Conservation (phyloP, 1,140 invertebrate species). For the Apis dorsata region DNA sequence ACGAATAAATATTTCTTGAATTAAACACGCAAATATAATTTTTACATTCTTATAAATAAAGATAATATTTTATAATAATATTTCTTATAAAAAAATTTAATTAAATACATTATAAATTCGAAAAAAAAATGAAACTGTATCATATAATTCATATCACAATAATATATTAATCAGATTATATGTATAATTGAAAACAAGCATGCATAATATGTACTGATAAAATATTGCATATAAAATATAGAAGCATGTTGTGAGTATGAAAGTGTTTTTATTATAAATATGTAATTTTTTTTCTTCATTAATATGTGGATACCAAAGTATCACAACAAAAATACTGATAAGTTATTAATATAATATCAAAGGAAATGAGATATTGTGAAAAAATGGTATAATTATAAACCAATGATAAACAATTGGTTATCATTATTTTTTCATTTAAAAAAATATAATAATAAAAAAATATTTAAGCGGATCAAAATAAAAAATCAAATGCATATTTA, state of each 20-base stretch:
- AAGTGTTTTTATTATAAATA: not conserved
- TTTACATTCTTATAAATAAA: too few species aligned
- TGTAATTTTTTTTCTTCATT: too few species aligned
- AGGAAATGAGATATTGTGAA: conserved; percentile 1
- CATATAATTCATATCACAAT: too few species aligned
- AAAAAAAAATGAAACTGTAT: not conserved
- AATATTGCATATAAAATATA: not conserved
- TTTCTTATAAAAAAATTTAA: not conserved
- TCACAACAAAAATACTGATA: not conserved
- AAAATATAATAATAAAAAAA: not conserved
- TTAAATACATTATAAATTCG: not conserved
- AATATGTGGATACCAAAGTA: not conserved
- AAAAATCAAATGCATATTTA: not conserved
- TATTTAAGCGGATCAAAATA: not conserved
- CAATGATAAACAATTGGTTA: not conserved
- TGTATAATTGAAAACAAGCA: too few species aligned
- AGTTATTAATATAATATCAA: not conserved
- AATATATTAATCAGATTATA: too few species aligned
- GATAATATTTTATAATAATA: not conserved
- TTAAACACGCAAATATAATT: too few species aligned
- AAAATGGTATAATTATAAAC: not conserved
- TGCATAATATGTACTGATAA: not conserved
- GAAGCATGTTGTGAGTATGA: not conserved
- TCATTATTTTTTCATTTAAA: conserved; percentile 10
- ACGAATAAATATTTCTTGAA: too few species aligned